phyloP scores from a whole-genome alignment of 64 coral and sea anemone genomes.

The Montipora cactus region DNA sequence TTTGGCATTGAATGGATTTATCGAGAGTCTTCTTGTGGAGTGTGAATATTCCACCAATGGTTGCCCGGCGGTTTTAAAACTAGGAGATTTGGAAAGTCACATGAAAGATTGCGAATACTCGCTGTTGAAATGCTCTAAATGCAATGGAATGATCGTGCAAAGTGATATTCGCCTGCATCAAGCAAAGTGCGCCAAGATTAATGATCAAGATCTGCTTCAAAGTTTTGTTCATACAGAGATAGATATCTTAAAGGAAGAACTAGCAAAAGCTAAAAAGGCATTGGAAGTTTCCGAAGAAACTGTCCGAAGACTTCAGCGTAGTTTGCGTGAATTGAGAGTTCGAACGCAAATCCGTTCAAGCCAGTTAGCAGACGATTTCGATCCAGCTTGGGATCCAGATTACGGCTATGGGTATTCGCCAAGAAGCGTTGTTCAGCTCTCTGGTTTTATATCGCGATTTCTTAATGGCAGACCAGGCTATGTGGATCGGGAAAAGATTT shows the following conservation, averaged over 20 bases:
- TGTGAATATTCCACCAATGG: constrained; percentile 48
- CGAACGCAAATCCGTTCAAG: constrained; percentile 37
- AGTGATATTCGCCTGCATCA: constrained; percentile 67
- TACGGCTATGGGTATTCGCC: constrained; percentile 88
- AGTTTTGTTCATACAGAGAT: constrained; percentile 26
- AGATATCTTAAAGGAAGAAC: constrained; percentile 69
- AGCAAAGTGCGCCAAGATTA: constrained; percentile 47
- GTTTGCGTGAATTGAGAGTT: constrained; percentile 69
- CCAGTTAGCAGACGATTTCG: constrained; percentile 67
- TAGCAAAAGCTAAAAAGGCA: constrained; percentile 78
- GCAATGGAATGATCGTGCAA: constrained; percentile 43
- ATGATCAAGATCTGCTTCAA: not conserved
- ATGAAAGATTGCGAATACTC: constrained; percentile 59
- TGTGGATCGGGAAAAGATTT: constrained; percentile 77
- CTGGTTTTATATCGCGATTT: constrained; percentile 78
- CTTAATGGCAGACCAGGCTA: constrained; percentile 79
- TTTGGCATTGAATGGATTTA: constrained; percentile 45
- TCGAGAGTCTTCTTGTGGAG: constrained; percentile 52
- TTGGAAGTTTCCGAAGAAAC: constrained; percentile 78
- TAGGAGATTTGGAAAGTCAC: constrained; percentile 74
- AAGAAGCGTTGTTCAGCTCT: constrained; percentile 72
- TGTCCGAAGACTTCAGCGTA: constrained; percentile 75
- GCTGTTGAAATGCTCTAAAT: constrained; percentile 62
- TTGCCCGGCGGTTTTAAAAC: constrained; percentile 71
- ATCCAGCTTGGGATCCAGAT: constrained; percentile 76